Conservation (phyloP, 2,888 invertebrate species). For the Copidosoma aretas region DNA sequence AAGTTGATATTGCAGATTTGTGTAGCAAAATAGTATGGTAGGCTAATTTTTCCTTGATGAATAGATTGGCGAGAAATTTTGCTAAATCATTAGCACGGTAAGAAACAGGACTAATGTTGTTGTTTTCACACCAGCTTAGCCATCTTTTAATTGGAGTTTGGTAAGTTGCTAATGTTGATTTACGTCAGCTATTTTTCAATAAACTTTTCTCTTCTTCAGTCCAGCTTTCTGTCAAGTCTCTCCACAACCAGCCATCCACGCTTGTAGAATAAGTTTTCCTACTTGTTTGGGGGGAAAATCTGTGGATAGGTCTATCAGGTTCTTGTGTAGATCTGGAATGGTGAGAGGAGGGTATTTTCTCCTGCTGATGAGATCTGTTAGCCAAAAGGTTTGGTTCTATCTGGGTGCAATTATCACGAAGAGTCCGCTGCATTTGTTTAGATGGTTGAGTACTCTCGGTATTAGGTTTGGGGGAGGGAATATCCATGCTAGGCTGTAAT, state of each 20-base stretch:
- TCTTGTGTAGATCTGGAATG: slow-evolving; percentile 22
- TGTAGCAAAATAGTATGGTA: slow-evolving; percentile 40
- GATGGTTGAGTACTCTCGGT: slow-evolving; percentile 34
- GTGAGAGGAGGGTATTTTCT: slow-evolving; percentile 28
- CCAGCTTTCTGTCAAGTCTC: slow-evolving; percentile 23
- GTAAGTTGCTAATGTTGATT: slow-evolving; percentile 40
- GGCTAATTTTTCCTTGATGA: slow-evolving; percentile 31
- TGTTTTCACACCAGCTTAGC: slow-evolving; percentile 34
- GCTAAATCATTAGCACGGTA: slow-evolving; percentile 35
- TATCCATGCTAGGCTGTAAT: slow-evolving; percentile 32
- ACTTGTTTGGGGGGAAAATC: slow-evolving; percentile 32
- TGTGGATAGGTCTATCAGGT: slow-evolving; percentile 37
- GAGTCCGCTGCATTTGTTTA: slow-evolving; percentile 34
- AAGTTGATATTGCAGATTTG: slow-evolving; percentile 42
- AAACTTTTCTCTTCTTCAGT: slow-evolving; percentile 27
- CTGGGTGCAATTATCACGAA: slow-evolving; percentile 33
- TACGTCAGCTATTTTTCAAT: slow-evolving; percentile 36
- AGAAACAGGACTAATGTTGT: slow-evolving; percentile 1
- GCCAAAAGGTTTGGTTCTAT: slow-evolving; percentile 40
- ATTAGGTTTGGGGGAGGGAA: slow-evolving; percentile 40
- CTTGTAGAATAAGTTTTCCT: slow-evolving; percentile 36
- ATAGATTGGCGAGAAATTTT: slow-evolving; percentile 40
- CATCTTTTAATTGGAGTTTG: slow-evolving; percentile 39
- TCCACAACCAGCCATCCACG: slow-evolving; percentile 42
- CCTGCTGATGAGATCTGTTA: slow-evolving; percentile 28